Evolutionary conservation across 2,888 invertebrate species (phyloP).

Genomic region (Podotricha telesiphe): DNA sequence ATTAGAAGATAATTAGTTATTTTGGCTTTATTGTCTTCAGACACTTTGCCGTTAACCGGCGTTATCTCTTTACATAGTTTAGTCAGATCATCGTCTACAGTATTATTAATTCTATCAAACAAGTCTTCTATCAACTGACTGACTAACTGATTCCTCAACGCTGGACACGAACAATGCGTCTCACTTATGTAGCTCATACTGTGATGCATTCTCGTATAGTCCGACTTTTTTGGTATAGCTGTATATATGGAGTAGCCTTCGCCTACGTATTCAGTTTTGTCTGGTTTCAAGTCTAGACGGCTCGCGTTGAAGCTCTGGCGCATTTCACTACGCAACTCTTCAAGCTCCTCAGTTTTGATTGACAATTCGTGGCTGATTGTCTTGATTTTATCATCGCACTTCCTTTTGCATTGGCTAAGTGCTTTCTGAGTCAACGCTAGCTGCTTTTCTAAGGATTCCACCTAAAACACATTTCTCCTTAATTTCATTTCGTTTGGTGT

Average conservation of each 20-base stretch:
- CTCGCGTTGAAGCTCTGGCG: slow-evolving; percentile 74
- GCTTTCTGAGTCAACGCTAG: slow-evolving; percentile 81
- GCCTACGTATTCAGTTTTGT: slow-evolving; percentile 75
- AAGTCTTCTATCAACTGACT: slow-evolving; percentile 77
- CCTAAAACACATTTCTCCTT: slow-evolving; percentile 81
- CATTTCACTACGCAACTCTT: slow-evolving; percentile 76
- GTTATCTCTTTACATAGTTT: slow-evolving; percentile 70
- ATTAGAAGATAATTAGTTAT: slow-evolving; percentile 80
- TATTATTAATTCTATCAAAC: slow-evolving; percentile 75
- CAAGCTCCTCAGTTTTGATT: slow-evolving; percentile 79
- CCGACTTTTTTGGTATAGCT: slow-evolving; percentile 77
- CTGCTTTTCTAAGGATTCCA: slow-evolving; percentile 84
- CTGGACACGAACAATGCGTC: slow-evolving; percentile 73
- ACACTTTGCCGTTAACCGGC: slow-evolving; percentile 62
- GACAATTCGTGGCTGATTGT: slow-evolving; percentile 84
- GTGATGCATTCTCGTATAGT: slow-evolving; percentile 77
- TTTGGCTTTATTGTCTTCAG: slow-evolving; percentile 76
- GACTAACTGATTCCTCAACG: slow-evolving; percentile 76
- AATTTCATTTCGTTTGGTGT: slow-evolving; percentile 54
- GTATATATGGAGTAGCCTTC: slow-evolving; percentile 79
- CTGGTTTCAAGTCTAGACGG: slow-evolving; percentile 73
- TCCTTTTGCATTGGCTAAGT: slow-evolving; percentile 80
- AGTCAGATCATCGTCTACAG: slow-evolving; percentile 71
- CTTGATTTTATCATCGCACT: slow-evolving; percentile 82
- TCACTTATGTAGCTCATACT: slow-evolving; percentile 78